phyloP scores from a whole-genome alignment of 1,140 invertebrate genomes.

The Holotrichia oblita region DNA sequence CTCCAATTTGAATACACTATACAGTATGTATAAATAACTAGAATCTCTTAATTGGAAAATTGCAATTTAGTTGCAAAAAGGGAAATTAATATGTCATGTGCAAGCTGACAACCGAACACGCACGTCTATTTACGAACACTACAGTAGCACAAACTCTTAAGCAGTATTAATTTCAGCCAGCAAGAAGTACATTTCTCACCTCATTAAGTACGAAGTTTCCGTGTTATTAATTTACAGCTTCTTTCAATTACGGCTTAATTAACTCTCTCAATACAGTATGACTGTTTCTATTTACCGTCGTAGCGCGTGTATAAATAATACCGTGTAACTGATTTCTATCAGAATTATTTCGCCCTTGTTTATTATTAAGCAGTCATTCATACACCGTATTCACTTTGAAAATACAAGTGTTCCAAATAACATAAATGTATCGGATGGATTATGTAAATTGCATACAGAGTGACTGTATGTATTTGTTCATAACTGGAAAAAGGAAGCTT shows the following conservation, averaged over 20 bases:
- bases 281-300: not conserved
- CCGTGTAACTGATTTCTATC: not conserved
- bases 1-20: not conserved
- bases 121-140: not conserved
- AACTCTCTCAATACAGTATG: not conserved
- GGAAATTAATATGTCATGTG: not conserved
- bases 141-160: not conserved
- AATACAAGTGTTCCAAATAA: not conserved
- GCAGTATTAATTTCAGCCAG: not conserved
- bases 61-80: not conserved
- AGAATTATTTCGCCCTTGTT: not conserved
- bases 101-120: not conserved
- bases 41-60: not conserved
- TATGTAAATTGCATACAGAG: no score
- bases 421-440: no score
- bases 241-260: constrained; percentile 6
- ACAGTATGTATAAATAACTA: not conserved
- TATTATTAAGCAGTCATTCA: constrained; percentile 5
- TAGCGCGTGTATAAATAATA: not conserved
- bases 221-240: not conserved
- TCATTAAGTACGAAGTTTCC: constrained; percentile 7
- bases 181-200: constrained; percentile 12
- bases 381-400: not conserved
- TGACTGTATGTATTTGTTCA: no score
- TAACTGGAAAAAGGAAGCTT: no score